These are phyloP conservation scores for Pogonophryne albipinna DNA, from an alignment of 2,797 vertebrate genomes.

Conservation along the genomic window DNA sequence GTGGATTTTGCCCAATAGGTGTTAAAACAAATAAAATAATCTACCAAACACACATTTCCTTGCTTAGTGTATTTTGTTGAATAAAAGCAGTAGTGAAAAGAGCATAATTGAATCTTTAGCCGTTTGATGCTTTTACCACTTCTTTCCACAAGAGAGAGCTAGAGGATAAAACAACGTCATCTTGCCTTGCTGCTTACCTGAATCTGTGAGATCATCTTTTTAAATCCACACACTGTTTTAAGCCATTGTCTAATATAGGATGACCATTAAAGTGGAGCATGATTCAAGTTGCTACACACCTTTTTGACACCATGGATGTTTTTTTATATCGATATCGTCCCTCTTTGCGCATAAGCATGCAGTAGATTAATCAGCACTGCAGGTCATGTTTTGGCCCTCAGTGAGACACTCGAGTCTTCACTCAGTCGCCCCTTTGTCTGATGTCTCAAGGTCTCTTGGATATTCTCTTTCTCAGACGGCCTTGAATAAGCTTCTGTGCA, in stretches of 20 bases:
- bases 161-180: slow-evolving; percentile 44
- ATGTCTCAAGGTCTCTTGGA: slow-evolving; percentile 54
- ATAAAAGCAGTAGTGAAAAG: neutral
- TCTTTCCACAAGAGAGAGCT: slow-evolving; percentile 69
- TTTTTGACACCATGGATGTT: slow-evolving; percentile 21
- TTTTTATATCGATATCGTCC: slow-evolving; percentile 3
- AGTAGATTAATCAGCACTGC: slow-evolving; percentile 28
- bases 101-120: neutral
- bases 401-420: slow-evolving; percentile 30
- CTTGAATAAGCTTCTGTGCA: slow-evolving; percentile 48
- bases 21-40: too few species aligned
- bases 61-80: neutral
- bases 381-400: slow-evolving; percentile 38
- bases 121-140: neutral
- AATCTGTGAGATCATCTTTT: slow-evolving; percentile 33
- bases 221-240: slow-evolving; percentile 8
- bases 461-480: slow-evolving; percentile 55
- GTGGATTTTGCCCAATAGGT: too few species aligned
- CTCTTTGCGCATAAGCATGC: neutral
- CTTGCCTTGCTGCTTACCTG: neutral
- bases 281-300: neutral
- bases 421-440: slow-evolving; percentile 37
- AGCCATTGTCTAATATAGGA: slow-evolving; percentile 14
- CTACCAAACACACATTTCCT: too few species aligned
- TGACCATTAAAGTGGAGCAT: slow-evolving; percentile 18